These are phyloP conservation scores for Rachycentron canadum DNA, from an alignment of 2,797 vertebrate species.

Conservation along the genomic window DNA sequence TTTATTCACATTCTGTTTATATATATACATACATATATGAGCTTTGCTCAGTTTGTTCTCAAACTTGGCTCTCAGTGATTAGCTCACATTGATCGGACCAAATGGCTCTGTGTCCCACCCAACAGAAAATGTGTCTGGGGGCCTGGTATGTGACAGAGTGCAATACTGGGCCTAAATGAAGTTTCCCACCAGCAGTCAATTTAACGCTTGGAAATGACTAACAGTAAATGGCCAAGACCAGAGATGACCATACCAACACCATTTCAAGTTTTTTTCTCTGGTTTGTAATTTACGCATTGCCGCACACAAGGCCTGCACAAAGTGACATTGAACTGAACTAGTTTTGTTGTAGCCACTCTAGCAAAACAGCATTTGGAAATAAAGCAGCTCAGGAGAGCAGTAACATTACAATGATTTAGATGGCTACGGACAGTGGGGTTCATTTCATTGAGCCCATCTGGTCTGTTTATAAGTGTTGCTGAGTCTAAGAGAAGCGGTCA, in stretches of 20 bases:
- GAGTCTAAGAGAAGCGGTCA: slow-evolving; percentile 64
- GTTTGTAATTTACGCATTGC: slow-evolving; percentile 14
- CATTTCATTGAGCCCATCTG: slow-evolving; percentile 72
- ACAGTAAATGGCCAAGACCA: slow-evolving; percentile 45
- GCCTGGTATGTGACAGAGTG: slow-evolving; percentile 43
- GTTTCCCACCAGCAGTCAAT: slow-evolving; percentile 60
- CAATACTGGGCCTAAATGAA: slow-evolving; percentile 48
- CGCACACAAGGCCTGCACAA: background rate
- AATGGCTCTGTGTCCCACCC: slow-evolving; percentile 67
- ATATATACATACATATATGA: too few relatives aligned
- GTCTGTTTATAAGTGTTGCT: slow-evolving; percentile 68
- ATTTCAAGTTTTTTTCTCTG: background rate
- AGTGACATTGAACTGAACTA: slow-evolving; percentile 31
- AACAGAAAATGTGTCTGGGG: slow-evolving; percentile 36
- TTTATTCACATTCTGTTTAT: slow-evolving; percentile 25
- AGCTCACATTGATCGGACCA: slow-evolving; percentile 64
- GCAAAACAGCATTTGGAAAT: slow-evolving; percentile 35
- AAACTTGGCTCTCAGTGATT: slow-evolving; percentile 41
- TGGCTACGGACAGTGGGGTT: slow-evolving; percentile 38
- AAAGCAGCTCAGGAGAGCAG: slow-evolving; percentile 42
- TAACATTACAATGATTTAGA: slow-evolving; percentile 53
- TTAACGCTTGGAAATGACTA: slow-evolving; percentile 53
- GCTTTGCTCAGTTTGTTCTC: slow-evolving; percentile 37
- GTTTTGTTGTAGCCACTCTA: slow-evolving; percentile 28
- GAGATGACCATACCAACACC: slow-evolving; percentile 14